Evolutionary conservation across 1,140 invertebrate genomes (phyloP).

Genomic region (Hestina assimilis): DNA sequence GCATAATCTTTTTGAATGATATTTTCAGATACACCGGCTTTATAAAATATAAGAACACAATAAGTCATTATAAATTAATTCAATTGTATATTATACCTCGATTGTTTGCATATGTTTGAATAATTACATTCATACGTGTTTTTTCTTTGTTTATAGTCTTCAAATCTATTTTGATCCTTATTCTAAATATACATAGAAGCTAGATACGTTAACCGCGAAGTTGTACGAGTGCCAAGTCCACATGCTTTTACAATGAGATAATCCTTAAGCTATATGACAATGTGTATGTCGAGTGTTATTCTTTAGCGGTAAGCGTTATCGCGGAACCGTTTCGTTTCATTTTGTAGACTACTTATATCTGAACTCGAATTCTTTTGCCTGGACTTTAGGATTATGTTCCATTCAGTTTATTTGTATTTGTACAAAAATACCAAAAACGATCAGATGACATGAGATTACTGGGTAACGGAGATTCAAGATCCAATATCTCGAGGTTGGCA

Average conservation of each 20-base stretch:
- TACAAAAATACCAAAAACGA: too few relatives aligned
- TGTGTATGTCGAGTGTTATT: background rate
- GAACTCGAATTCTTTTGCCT: too few relatives aligned
- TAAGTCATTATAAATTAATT: background rate
- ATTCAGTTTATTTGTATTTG: too few relatives aligned
- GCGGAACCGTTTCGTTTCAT: too few relatives aligned
- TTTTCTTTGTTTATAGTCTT: background rate
- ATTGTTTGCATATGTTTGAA: slow-evolving; percentile 20
- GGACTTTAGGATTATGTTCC: too few relatives aligned
- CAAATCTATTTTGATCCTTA: slow-evolving; percentile 11
- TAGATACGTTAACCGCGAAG: background rate
- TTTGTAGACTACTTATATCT: too few relatives aligned
- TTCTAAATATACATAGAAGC: background rate
- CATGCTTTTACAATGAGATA: slow-evolving; percentile 12
- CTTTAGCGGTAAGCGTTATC: too few relatives aligned
- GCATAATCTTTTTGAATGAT: too few relatives aligned
- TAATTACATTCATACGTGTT: slow-evolving; percentile 25
- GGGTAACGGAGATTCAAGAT: too few relatives aligned
- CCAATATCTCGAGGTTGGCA: too few relatives aligned
- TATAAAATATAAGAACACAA: background rate
- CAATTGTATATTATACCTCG: background rate
- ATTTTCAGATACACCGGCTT: too few relatives aligned
- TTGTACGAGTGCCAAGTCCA: slow-evolving; percentile 19
- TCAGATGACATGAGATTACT: too few relatives aligned
- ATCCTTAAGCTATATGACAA: slow-evolving; percentile 5